Base-by-base conservation (phyloP, 2,113 vertebrate species). In the Probosciger aterrimus region DNA sequence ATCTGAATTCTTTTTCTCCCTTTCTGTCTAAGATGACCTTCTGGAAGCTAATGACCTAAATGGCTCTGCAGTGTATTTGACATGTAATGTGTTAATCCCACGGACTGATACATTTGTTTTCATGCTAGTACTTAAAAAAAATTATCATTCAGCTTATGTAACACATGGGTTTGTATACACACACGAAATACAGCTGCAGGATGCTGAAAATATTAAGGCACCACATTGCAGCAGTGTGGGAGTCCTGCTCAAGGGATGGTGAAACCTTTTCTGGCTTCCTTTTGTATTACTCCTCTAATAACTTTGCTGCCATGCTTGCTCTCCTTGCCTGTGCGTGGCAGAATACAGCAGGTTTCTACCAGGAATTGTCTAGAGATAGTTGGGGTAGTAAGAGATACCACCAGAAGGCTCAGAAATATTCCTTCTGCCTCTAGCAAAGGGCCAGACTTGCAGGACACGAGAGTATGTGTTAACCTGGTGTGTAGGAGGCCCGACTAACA, bases 381-480 rank as follows among this genome's bases (percentile, higher is more conserved):
- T 43, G 41, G 64, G 37, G 9, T 43, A 41, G 41, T 41, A 59
- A 82, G n/a, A 82, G 27, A 20, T 30, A 44, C 24, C 63, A 44
- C 27, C 82, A 87, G 70, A 67, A 13, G 35, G 57, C 78, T 82
- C 43, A 35, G 30, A 91, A 88, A 69, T 90, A 37, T 47, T 88
- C 31, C 47, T 85, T 23, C 75, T 43, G 18, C 43, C 39, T 87
- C 28, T 39, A 64, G 11, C 8, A 4, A 0, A 1, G 35, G 35
- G 25, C 49, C 27, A 68, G 78, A 46, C 31, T 63, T 67, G 47
- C 10, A 53, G 77, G 55, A 46, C 31, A 17, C 0, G 4, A n/a
- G 3, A 39, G 37, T 20, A 10, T 0, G 0, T 27, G 53, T 60
- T 71, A 60, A 0, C 9, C 18, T 59, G n/a, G 28, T 6, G 22